These are phyloP conservation scores for Pitta sordida DNA, from an alignment of 2,113 vertebrate genomes.

Conservation along the genomic window DNA sequence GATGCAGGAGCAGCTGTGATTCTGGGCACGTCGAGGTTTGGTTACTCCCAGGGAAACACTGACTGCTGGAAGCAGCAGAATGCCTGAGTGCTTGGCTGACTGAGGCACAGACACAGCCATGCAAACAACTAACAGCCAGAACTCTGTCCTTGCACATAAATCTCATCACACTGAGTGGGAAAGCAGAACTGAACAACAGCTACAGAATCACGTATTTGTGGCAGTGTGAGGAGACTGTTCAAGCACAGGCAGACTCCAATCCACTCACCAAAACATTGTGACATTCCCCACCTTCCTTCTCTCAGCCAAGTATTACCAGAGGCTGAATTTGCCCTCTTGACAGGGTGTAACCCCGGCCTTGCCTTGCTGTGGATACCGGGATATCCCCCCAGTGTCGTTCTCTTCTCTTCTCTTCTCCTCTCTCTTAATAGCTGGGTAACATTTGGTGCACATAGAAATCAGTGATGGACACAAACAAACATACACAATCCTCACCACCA, in stretches of 20 bases:
- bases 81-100: neutral
- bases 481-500: neutral
- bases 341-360: neutral
- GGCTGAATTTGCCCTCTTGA: neutral
- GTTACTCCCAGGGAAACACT: neutral
- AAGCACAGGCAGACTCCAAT: neutral
- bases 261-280: slow-evolving; percentile 1
- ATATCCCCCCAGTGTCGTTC: neutral
- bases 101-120: neutral
- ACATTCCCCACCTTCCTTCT: neutral
- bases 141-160: neutral
- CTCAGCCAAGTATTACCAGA: neutral
- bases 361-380: neutral
- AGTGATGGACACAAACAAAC: neutral
- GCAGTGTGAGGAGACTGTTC: neutral
- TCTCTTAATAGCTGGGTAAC: slow-evolving; percentile 3
- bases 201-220: neutral
- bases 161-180: neutral
- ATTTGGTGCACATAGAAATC: neutral
- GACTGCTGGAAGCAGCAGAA: neutral
- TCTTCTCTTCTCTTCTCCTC: slow-evolving; percentile 17
- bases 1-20: neutral
- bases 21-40: neutral
- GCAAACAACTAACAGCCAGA: neutral
- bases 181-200: neutral